Evolutionary conservation across 2,113 vertebrate species (phyloP).

Genomic region (Callospermophilus lateralis): DNA sequence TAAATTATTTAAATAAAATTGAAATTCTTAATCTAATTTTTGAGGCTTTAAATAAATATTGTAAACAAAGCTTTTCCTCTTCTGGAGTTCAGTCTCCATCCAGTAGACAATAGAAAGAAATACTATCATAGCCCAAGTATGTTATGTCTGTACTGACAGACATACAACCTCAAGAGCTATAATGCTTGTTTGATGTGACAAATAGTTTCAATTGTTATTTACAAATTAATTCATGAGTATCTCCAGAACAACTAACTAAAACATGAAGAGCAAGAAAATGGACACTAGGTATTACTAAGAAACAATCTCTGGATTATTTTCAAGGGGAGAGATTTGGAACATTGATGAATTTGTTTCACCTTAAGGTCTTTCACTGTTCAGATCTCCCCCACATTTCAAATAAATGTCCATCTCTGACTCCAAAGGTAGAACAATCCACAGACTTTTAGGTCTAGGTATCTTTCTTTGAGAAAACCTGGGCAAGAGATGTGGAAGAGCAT

Average conservation of each 20-base stretch:
- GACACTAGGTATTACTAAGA: not conserved
- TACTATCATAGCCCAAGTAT: not conserved
- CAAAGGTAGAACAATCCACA: not conserved
- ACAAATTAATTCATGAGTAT: not conserved
- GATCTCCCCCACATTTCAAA: not conserved
- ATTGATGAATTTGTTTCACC: not conserved
- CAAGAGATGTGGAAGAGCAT: not conserved
- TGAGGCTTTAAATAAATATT: not conserved
- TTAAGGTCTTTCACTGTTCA: not conserved
- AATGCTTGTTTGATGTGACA: not conserved
- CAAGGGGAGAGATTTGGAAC: not conserved
- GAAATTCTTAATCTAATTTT: not conserved
- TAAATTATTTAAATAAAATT: conserved; percentile 32
- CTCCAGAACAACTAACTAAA: not conserved
- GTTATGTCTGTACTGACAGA: not conserved
- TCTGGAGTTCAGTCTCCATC: not conserved
- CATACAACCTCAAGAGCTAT: not conserved
- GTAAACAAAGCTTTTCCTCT: not conserved
- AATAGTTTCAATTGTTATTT: not conserved
- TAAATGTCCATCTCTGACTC: not conserved
- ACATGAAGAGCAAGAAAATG: not conserved
- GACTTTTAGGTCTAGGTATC: not conserved
- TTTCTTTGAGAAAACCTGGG: not conserved
- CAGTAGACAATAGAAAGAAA: not conserved
- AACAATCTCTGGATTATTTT: not conserved